Evolutionary conservation across 2,797 vertebrate species (phyloP).

Genomic region (Neopelma chrysocephalum): DNA sequence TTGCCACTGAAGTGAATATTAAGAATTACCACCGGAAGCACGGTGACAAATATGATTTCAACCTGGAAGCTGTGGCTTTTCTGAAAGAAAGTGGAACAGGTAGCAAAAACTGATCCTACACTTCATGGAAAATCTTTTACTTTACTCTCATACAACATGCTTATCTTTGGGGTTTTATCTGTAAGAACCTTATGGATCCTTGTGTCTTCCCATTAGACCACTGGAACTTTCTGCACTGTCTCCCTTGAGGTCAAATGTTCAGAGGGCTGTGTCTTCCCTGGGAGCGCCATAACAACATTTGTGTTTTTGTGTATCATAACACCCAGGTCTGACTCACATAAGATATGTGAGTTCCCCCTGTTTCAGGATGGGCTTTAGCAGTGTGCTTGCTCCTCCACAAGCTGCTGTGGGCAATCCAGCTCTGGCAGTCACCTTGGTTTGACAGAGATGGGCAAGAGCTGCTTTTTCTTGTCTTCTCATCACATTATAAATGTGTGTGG

Average conservation of each 20-base stretch:
- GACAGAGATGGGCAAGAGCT: not conserved
- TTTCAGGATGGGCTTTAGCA: not conserved
- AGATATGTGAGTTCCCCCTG: not conserved
- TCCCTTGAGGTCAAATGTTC: not conserved
- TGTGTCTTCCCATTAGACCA: not conserved
- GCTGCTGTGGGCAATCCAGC: not conserved
- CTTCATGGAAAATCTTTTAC: not conserved
- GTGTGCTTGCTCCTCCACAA: not conserved
- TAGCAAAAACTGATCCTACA: not conserved
- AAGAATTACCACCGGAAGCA: constrained; percentile 31
- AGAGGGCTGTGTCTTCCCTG: not conserved
- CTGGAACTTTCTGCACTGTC: not conserved
- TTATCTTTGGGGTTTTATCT: not conserved
- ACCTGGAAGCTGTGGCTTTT: constrained; percentile 39
- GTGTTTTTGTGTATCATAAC: not conserved
- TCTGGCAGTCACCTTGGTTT: not conserved
- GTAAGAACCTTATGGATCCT: not conserved
- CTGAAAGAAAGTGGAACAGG: constrained; percentile 64
- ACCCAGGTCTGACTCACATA: not conserved
- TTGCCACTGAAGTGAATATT: constrained; percentile 15
- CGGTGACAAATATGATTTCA: constrained; percentile 41
- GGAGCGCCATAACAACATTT: not conserved
- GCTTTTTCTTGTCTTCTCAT: not conserved
- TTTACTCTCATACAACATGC: not conserved
- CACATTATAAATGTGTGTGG: not conserved